phyloP scores from a whole-genome alignment of 2,888 invertebrate species.

The Elmis aenea region DNA sequence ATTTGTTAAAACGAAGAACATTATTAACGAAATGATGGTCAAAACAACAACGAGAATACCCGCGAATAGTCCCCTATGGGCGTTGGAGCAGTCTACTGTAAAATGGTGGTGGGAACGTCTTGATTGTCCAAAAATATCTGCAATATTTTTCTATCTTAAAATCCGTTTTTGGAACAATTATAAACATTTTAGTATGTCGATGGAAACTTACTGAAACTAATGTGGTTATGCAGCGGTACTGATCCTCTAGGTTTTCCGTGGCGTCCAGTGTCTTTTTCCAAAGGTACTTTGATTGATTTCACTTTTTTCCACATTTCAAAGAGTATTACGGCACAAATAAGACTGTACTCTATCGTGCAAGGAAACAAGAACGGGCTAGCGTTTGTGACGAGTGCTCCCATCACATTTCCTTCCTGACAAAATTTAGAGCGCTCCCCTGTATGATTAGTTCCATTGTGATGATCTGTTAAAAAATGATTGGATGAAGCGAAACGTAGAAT shows the following conservation, averaged over 20 bases:
- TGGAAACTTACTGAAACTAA: too few relatives aligned
- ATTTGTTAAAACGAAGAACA: constrained; percentile 81
- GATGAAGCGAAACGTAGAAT: not conserved
- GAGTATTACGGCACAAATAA: constrained; percentile 91
- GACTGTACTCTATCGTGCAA: constrained; percentile 89
- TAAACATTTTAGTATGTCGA: too few relatives aligned
- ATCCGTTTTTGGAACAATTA: too few relatives aligned
- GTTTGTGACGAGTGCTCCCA: constrained; percentile 74
- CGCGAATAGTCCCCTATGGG: constrained; percentile 86
- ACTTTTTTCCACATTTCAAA: constrained; percentile 96
- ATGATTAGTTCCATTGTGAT: constrained; percentile 1
- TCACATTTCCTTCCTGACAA: constrained; percentile 32
- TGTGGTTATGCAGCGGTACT: too few relatives aligned
- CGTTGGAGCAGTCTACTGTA: constrained; percentile 86
- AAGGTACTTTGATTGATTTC: constrained; percentile 6
- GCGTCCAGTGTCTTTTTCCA: too few relatives aligned
- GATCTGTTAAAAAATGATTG: constrained; percentile 5
- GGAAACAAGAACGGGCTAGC: constrained; percentile 93
- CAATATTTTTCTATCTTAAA: too few relatives aligned
- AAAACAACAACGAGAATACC: constrained; percentile 72
- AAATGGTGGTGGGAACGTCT: constrained; percentile 71
- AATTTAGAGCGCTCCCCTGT: constrained; percentile 20
- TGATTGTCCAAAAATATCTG: constrained; percentile 35
- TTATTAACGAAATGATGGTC: constrained; percentile 75
- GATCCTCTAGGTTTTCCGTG: too few relatives aligned